Evolutionary conservation across 2,888 invertebrate genomes (phyloP).

Genomic region (Venustoraphidia nigricollis): DNA sequence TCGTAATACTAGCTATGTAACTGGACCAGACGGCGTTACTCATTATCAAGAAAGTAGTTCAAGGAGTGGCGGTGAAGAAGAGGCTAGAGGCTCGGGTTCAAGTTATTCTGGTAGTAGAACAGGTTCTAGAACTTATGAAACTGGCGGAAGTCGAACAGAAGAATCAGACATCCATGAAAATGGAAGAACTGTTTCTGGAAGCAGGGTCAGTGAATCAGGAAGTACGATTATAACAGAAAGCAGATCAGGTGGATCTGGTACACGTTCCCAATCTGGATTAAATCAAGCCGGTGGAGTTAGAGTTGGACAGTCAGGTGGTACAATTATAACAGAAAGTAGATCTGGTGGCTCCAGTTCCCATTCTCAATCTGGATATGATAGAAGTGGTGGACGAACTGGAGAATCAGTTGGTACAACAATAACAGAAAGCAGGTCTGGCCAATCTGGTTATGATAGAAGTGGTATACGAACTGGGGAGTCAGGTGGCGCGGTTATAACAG

Average conservation of each 20-base stretch:
- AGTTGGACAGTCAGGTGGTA: slow-evolving; percentile 9
- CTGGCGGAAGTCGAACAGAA: not conserved
- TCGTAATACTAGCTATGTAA: slow-evolving; percentile 25
- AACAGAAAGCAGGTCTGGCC: slow-evolving; percentile 5
- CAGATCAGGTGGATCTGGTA: slow-evolving; percentile 7
- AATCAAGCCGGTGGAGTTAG: slow-evolving; percentile 9
- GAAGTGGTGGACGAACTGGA: slow-evolving; percentile 9
- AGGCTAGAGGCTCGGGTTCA: not conserved
- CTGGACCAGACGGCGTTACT: slow-evolving; percentile 31
- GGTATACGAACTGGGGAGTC: slow-evolving; percentile 10
- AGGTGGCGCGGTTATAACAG: slow-evolving; percentile 11
- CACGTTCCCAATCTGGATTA: slow-evolving; percentile 6
- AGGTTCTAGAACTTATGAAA: not conserved
- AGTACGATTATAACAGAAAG: slow-evolving; percentile 10
- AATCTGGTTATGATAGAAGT: slow-evolving; percentile 7
- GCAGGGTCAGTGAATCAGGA: slow-evolving; percentile 1
- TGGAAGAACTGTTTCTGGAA: slow-evolving; percentile 1
- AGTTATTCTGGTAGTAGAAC: not conserved
- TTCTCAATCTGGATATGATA: slow-evolving; percentile 6
- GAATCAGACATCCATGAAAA: slow-evolving; percentile 1
- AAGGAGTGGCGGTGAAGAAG: not conserved
- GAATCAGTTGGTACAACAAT: slow-evolving; percentile 10
- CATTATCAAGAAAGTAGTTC: slow-evolving; percentile 34
- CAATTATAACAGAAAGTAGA: slow-evolving; percentile 11
- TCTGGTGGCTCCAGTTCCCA: slow-evolving; percentile 6